These are phyloP conservation scores for Brachionichthys hirsutus DNA, from an alignment of 2,113 vertebrate species.

Conservation along the genomic window DNA sequence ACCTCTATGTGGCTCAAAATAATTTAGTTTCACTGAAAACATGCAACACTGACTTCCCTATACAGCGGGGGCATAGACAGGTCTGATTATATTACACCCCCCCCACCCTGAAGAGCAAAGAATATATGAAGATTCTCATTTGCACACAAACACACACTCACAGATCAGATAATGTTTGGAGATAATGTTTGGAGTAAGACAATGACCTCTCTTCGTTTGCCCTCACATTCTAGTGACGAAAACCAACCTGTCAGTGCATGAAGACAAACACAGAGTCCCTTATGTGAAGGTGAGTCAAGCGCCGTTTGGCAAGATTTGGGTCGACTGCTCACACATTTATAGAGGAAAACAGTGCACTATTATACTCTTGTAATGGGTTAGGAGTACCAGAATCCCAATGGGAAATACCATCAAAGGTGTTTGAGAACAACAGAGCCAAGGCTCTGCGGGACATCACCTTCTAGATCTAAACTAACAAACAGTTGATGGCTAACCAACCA, in stretches of 20 bases:
- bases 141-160: constrained; percentile 2
- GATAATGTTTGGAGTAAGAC: constrained; percentile 4
- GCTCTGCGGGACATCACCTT: too few relatives aligned
- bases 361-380: too few relatives aligned
- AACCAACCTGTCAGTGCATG: constrained; percentile 92
- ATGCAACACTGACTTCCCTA: constrained; percentile 28
- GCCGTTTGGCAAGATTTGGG: too few relatives aligned
- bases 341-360: too few relatives aligned
- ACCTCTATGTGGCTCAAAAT: constrained; percentile 33
- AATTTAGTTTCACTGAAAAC: constrained; percentile 22
- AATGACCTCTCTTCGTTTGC: constrained; percentile 37
- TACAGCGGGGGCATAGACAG: constrained; percentile 13
- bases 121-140: too few relatives aligned
- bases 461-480: too few relatives aligned
- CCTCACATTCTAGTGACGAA: constrained; percentile 84
- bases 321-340: neutral
- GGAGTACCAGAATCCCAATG: too few relatives aligned
- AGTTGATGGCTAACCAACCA: too few relatives aligned
- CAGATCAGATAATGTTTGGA: neutral
- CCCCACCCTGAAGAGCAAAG: neutral
- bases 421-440: too few relatives aligned
- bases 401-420: too few relatives aligned
- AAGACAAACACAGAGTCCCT: constrained; percentile 94
- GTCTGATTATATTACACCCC: neutral
- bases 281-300: constrained; percentile 87